A percentile compares a stretch with the other conserved stretches of the same genome.
These are phyloP conservation scores for Tychaedon coryphoeus DNA, from an alignment of 2,113 vertebrate species.

Conservation along the genomic window DNA sequence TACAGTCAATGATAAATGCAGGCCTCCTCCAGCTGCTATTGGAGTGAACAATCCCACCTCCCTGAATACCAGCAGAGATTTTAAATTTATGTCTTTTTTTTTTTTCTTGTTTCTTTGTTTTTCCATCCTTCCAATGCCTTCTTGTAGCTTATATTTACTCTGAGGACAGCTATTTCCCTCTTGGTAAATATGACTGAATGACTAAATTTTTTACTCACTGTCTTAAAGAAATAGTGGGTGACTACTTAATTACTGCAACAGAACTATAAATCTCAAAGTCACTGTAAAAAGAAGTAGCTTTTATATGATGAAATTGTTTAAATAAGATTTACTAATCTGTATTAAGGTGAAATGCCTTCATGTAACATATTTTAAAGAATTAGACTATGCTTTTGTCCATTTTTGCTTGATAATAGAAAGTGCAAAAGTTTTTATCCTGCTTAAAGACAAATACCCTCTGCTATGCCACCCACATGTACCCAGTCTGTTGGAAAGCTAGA, in stretches of 20 bases:
- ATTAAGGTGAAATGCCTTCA: not conserved
- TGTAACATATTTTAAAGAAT: not conserved
- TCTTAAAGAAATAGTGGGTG: not conserved
- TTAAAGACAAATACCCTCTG: conserved; percentile 35
- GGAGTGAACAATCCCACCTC: not conserved
- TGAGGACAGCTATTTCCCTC: not conserved
- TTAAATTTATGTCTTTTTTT: not conserved
- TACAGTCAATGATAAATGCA: not conserved
- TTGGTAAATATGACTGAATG: not conserved
- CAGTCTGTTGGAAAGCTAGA: conserved; percentile 21
- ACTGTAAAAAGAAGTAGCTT: not conserved
- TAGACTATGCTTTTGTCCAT: not conserved
- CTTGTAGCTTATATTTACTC: not conserved
- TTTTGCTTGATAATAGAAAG: not conserved
- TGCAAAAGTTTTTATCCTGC: conserved; percentile 27
- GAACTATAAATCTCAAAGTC: not conserved
- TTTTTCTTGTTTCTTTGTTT: not conserved
- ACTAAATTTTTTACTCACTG: not conserved
- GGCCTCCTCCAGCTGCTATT: not conserved
- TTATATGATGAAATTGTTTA: not conserved
- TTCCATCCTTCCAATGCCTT: not conserved
- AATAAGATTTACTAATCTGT: not conserved
- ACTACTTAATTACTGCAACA: not conserved
- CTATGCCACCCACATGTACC: conserved; percentile 37
- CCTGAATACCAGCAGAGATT: not conserved